phyloP scores from a whole-genome alignment of 2,888 invertebrate species.

The Xestia c-nigrum region DNA sequence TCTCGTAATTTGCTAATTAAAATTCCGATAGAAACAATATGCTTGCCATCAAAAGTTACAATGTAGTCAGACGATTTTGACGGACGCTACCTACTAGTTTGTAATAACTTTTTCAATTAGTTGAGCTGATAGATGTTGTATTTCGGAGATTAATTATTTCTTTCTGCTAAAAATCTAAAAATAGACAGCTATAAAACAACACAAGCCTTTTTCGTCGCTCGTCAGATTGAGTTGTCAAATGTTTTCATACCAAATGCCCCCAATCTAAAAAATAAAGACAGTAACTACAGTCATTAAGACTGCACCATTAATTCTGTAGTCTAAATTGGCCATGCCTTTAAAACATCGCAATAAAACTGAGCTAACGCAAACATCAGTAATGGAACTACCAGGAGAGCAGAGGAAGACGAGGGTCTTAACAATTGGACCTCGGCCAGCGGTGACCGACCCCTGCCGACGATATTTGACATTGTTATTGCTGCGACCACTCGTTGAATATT shows the following conservation, averaged over 20 bases:
- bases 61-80: constrained; percentile 4
- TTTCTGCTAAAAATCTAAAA: neutral
- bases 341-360: constrained; percentile 37
- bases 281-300: constrained; percentile 4
- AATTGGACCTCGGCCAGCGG: constrained; percentile 65
- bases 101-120: constrained; percentile 30
- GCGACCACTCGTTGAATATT: constrained; percentile 44
- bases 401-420: constrained; percentile 63
- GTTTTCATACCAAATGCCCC: neutral
- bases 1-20: neutral
- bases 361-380: constrained; percentile 40
- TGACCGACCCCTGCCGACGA: constrained; percentile 53
- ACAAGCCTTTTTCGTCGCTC: neutral
- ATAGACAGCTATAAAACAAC: neutral
- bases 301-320: neutral
- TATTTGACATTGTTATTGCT: constrained; percentile 59
- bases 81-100: constrained; percentile 11
- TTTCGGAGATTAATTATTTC: constrained; percentile 12
- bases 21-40: constrained; percentile 1
- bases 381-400: constrained; percentile 47
- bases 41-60: neutral
- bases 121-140: neutral
- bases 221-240: neutral
- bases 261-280: neutral
- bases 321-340: neutral